Base-by-base conservation (phyloP, 2,888 invertebrate species). In the Caenorhabditis sp. region DNA sequence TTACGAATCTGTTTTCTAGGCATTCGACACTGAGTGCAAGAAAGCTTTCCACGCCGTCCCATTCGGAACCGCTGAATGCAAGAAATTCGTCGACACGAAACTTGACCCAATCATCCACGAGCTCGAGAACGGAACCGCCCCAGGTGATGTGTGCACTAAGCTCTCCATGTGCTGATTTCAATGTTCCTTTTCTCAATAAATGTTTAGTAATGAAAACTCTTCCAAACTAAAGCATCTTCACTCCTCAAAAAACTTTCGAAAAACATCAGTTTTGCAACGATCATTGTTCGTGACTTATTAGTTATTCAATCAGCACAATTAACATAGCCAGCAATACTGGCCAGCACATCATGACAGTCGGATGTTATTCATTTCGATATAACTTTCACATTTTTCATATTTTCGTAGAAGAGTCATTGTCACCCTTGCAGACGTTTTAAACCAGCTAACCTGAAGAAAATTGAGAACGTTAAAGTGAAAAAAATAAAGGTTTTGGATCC, bases 121-220 rank as follows among this genome's bases (percentile, higher is more conserved):
- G 51, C 82, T 87, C 51, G 87, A 87, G 75, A 80, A 80, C 66
- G 87, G 87, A 82, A 87, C 87, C 16, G 87, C 87, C 8, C 87
- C 87, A 38, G 72, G 73, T 35, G 86, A 87, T 26, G 87, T 87
- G 22, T 87, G 87, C 77, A 85, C 82, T 56, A 86, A 87, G 61
- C 66, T 86, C 28, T 12, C 24, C 16, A 73, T 81, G 73, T 87
- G 87, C 69, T 84, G 77, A 68, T 24, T 69, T 51, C 22, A 24
- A 14, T 24, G 26, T 26, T 26, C 28, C 44, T 7, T 2, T 1
- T 28, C n/a, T 28, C 44, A 63, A 63, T 47, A 47, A 63, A 63
- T 8, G 41, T 19, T 47, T 47, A 19, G 47, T 47, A 19, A 47
- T 12, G 5, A 44, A 4, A 44, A n/a, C 5, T 47, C n/a, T 47